Conservation (phyloP, 92 coral and sea anemone species). For the Epizoanthus scotinus region DNA sequence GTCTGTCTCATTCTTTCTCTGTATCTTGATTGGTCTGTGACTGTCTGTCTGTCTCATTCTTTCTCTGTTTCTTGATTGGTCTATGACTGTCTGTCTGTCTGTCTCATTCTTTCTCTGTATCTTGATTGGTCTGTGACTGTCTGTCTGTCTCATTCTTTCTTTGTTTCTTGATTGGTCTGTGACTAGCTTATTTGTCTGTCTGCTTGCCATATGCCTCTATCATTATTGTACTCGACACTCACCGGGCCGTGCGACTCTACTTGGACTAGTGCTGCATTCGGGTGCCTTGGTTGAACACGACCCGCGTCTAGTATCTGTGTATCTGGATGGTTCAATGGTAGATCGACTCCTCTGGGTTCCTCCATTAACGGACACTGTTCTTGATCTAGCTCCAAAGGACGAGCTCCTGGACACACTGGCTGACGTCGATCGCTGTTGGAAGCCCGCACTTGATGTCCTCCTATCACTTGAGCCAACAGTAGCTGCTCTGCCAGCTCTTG, state of each 20-base stretch:
- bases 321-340: constrained; percentile 4
- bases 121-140: too few relatives aligned
- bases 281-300: neutral
- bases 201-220: too few relatives aligned
- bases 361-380: neutral
- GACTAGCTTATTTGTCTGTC: too few relatives aligned
- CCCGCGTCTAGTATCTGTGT: constrained; percentile 15
- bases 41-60: too few relatives aligned
- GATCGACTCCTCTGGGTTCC: constrained; percentile 30
- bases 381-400: constrained; percentile 21
- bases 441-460: neutral
- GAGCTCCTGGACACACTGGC: constrained; percentile 35
- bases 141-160: too few relatives aligned
- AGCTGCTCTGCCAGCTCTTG: neutral
- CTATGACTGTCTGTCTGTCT: too few relatives aligned
- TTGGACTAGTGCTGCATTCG: constrained; percentile 9
- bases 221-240: too few relatives aligned
- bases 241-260: neutral
- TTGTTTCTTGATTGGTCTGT: too few relatives aligned
- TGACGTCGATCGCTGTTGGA: constrained; percentile 6
- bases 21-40: too few relatives aligned
- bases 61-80: too few relatives aligned
- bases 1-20: too few relatives aligned
- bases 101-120: too few relatives aligned
- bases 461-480: neutral